Evolutionary conservation across 2,888 invertebrate species (phyloP), one percentile per base, ranked within the genome.

Genomic region (Apamea sordens): DNA sequence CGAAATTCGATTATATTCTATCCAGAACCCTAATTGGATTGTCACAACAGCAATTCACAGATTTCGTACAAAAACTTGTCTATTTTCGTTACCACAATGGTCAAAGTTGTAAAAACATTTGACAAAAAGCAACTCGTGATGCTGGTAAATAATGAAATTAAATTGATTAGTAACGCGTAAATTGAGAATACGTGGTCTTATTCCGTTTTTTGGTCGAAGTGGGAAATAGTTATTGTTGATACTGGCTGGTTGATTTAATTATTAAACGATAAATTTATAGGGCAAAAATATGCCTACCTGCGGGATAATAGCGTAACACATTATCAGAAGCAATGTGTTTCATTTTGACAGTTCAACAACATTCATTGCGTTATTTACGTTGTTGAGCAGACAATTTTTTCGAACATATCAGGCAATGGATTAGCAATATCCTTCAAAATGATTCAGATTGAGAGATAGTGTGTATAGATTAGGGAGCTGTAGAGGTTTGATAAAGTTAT

Each of bases 71-170:
- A 85, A 88, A 88, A 79, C 21, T 5, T 0, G 18, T 32, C 73
- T 63, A 79, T 79, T 76, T 79, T 76, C 44, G 50, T 67, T 21
- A 68, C 32, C 21, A 82, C 77, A 77, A 76, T 76, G 24, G 32
- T 24, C 50, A 71, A 21, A 44, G 61, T 68, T 13, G 53, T 68
- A 69, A 81, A 85, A 82, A 41, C n/a, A 15, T 24, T 41, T 59
- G 6, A 83, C 36, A 89, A 77, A 80, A 88, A 82, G 10, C 0
- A 53, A 77, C 0, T 89, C 88, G 89, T 88, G 89, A 87, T 63
- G 5, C 13, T n/a, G 32, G 18, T 74, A 63, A 79, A 77, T 77
- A 76, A 72, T 69, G 67, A 75, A 75, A 65, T 71, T 7, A 72
- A 86, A 83, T 82, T 82, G 82, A 88, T 88, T 76, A 1, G 83